phyloP scores from a whole-genome alignment of 2,113 vertebrate species.

The Otus sunia region DNA sequence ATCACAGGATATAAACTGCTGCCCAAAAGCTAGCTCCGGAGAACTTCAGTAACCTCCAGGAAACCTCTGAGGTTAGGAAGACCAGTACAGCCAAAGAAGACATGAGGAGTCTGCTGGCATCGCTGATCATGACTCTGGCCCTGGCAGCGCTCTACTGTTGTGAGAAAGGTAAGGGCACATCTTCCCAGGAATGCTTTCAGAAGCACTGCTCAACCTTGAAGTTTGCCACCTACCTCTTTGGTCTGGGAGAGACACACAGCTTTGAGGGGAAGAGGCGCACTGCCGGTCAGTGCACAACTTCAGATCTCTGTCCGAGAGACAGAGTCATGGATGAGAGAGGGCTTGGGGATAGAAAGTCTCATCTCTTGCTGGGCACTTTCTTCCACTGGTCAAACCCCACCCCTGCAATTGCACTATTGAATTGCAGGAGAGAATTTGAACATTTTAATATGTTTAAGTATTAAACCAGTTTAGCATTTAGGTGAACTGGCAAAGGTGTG shows the following conservation, averaged over 20 bases:
- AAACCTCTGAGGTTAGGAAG: neutral
- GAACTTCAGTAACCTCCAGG: conserved; percentile 8
- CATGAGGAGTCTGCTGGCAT: conserved; percentile 41
- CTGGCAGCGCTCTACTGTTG: conserved; percentile 33
- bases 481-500: neutral
- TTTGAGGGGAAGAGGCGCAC: neutral
- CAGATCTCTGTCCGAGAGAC: neutral
- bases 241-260: neutral
- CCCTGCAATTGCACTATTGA: neutral
- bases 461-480: neutral
- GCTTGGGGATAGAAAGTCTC: neutral
- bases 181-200: neutral
- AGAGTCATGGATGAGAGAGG: neutral
- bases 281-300: neutral
- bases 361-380: neutral
- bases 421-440: neutral
- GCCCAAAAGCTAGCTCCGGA: neutral
- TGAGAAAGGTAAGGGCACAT: conserved; percentile 54
- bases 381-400: neutral
- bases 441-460: neutral
- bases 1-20: conserved; percentile 54
- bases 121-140: neutral
- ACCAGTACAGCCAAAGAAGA: neutral
- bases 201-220: neutral
- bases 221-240: neutral